Conservation (phyloP, 1,140 invertebrate species). For the Drosophila watanabei region DNA sequence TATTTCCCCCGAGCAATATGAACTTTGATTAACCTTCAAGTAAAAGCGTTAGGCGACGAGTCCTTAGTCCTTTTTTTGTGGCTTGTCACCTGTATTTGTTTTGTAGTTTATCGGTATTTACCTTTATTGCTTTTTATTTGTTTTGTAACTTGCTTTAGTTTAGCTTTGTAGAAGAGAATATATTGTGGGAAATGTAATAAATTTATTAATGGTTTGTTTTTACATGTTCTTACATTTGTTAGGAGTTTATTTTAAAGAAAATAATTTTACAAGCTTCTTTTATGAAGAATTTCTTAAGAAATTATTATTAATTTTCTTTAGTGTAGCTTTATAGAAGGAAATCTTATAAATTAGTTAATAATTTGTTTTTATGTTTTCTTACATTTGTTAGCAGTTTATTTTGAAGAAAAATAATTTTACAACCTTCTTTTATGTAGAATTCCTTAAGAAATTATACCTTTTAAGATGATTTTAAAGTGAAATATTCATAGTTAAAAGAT, state of each 20-base stretch:
- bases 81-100: background rate
- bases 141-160: background rate
- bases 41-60: background rate
- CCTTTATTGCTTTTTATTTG: background rate
- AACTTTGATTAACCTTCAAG: constrained; percentile 43
- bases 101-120: background rate
- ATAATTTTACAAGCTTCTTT: too few species aligned
- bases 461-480: background rate
- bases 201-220: background rate
- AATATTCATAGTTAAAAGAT: background rate
- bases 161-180: background rate
- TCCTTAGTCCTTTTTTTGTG: background rate
- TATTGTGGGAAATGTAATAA: background rate
- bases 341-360: background rate
- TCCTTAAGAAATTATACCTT: too few species aligned
- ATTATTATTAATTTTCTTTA: background rate
- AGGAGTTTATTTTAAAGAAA: too few species aligned
- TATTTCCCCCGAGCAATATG: constrained; percentile 6
- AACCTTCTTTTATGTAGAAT: too few species aligned
- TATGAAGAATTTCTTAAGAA: too few species aligned
- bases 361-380: too few species aligned
- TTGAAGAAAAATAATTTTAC: too few species aligned
- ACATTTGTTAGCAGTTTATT: too few species aligned
- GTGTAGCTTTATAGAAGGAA: background rate
- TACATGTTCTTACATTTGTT: too few species aligned